Base-by-base conservation (phyloP, 2,797 vertebrate genomes). In the Mus caroli region DNA sequence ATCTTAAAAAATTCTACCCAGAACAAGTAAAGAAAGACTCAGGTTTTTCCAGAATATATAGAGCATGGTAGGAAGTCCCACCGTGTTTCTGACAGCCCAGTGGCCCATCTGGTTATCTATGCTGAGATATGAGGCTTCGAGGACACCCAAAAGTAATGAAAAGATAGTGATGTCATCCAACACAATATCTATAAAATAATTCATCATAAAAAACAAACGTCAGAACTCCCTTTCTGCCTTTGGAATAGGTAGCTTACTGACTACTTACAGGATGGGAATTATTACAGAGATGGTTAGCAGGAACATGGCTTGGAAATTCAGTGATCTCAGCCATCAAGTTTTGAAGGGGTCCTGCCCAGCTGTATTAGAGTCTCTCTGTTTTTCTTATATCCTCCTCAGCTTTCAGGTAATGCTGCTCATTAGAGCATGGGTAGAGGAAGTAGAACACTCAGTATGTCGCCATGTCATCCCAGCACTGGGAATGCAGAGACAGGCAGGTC, bases 201-300 rank as follows among this genome's bases (percentile, higher is more conserved):
- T 37, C 77, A 26, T 71, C 26, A 22, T 43, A 67, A 91, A 93
- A 91, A 93, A n/a, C 62, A 89, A 84, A 69, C 20, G 17, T 79
- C 60, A 86, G 89, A 94, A 86, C n/a, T 34, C 43, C 37, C 26
- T n/a, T 75, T 17, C n/a, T 75, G 17, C 3, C 46, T 89, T 92
- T n/a, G 64, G 22, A 79, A 89, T 56, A 95, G 69, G 85, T 54
- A 91, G 84, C 79, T 90, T 73, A 92, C 46, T 82, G 86, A 94
- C 46, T 94, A 88, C 58, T 94, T 95, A 93, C 0, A 76, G 34
- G 40, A 64, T 58, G 62, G 34, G 34, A 43, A 75, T 62, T 86
- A 43, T 90, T 56, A 92, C 31, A 4, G 54, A 94, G 77, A 97
- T 12, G 1, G 46, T 28, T 19, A 1, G 50, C 28, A 96, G 31